These are phyloP conservation scores for Semotilus atromaculatus DNA, from an alignment of 2,797 vertebrate species.

Conservation along the genomic window DNA sequence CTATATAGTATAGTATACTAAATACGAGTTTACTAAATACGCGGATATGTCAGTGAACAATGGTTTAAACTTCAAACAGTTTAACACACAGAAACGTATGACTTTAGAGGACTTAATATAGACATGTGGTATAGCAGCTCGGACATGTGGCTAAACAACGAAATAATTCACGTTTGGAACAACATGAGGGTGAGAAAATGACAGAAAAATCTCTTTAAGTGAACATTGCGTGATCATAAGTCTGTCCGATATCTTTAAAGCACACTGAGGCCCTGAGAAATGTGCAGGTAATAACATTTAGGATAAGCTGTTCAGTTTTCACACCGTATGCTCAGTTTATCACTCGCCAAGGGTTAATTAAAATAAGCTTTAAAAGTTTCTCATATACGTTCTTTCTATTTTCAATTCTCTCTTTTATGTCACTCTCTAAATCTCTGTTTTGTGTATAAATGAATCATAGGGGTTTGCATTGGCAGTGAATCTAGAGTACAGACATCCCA, in stretches of 20 bases:
- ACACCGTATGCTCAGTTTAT: not conserved
- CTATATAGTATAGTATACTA: no score
- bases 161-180: not conserved
- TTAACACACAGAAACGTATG: not conserved
- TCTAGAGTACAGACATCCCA: constrained; percentile 23
- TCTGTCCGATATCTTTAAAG: not conserved
- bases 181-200: not conserved
- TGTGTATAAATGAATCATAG: not conserved
- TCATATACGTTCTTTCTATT: not conserved
- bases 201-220: not conserved
- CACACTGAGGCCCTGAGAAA: constrained; percentile 2
- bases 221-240: not conserved
- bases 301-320: constrained; percentile 6
- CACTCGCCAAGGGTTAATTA: constrained; percentile 2
- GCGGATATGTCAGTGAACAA: not conserved
- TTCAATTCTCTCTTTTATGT: constrained; percentile 3
- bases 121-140: not conserved
- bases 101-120: not conserved
- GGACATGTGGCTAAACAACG: no score
- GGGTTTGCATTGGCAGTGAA: constrained; percentile 14
- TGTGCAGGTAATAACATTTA: constrained; percentile 28
- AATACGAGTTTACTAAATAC: no score
- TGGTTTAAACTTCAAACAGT: not conserved
- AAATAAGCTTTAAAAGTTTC: not conserved
- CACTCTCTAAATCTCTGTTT: not conserved